These are phyloP conservation scores for Misgurnus mizolepis DNA, from an alignment of 2,113 vertebrate species.

Conservation along the genomic window DNA sequence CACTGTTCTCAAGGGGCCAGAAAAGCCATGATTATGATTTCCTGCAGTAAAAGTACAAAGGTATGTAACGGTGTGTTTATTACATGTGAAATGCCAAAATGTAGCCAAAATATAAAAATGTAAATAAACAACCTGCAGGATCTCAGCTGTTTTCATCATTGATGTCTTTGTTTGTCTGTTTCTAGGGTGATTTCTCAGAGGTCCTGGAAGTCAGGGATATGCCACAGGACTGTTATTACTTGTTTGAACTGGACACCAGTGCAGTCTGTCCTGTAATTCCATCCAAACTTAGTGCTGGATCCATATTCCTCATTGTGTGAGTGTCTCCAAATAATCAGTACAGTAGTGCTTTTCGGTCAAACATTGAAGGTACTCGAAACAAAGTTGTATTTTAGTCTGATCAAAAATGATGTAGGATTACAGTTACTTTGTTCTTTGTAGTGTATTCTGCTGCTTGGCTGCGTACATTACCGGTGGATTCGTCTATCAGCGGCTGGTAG, in stretches of 20 bases:
- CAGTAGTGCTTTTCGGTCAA: background rate
- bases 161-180: conserved; percentile 11
- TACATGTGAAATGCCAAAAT: no score
- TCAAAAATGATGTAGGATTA: no score
- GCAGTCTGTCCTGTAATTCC: conserved; percentile 79
- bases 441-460: conserved; percentile 73
- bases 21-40: conserved; percentile 89
- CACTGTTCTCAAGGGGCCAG: conserved; percentile 82
- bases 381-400: no score
- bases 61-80: conserved; percentile 64
- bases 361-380: no score
- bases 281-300: conserved; percentile 84
- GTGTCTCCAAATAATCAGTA: conserved; percentile 60
- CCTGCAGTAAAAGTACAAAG: conserved; percentile 76
- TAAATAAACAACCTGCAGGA: no score
- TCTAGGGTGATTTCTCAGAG: conserved; percentile 77
- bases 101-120: no score
- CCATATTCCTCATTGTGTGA: conserved; percentile 90
- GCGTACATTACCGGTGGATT: conserved; percentile 91
- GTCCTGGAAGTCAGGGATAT: conserved; percentile 80
- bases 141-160: background rate
- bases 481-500: conserved; percentile 90
- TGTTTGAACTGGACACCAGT: conserved; percentile 89
- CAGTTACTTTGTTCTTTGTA: conserved; percentile 14
- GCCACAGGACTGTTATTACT: conserved; percentile 84